Evolutionary conservation across 2,797 vertebrate genomes (phyloP), one percentile per base, ranked within the genome.

Genomic region (Pyrrhura leucotis): DNA sequence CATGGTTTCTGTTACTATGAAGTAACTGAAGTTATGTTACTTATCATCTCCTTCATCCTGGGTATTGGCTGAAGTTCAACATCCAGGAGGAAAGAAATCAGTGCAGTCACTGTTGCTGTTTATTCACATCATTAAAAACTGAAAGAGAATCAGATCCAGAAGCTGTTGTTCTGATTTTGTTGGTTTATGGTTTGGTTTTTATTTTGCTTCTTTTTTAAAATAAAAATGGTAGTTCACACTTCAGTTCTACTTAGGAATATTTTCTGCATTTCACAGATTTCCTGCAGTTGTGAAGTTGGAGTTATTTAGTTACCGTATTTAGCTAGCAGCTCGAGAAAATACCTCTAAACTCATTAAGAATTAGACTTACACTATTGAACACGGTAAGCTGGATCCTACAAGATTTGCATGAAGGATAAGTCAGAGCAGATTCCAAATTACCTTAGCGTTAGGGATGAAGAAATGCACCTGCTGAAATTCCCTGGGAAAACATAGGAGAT

Each of bases 31-130:
- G 54, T 56, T 77, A 22, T 88, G 22, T 72, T 74, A 44, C 45
- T 89, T 95, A 90, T 69, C 33, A 28, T 90, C 61, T 77, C 20
- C n/a, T 79, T 95, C 68, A 48, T 81, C 14, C 62, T 89, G n/a
- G 22, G 12, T 95, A 88, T 77, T 72, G 88, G 91, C 56, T 89
- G 66, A 88, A 81, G 62, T 84, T 96, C 53, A 65, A 18, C 45
- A 75, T 56, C 65, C 58, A 65, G 48, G 67, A 93, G 75, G 53
- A 88, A 90, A 82, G 48, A 28, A 79, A 25, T 78, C 83, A 68
- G 3, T 62, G 33, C 39, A 58, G 58, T 81, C 23, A 8, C 40
- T 90, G 48, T 84, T 16, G 9, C 48, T 90, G 10, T 17, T 62
- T 85, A 50, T 37, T 92, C 61, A 40, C 54, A 67, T 22, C 14